Evolutionary conservation across 2,113 vertebrate species (phyloP), one percentile per base, ranked within the genome.

Genomic region (Archocentrus centrarchus): DNA sequence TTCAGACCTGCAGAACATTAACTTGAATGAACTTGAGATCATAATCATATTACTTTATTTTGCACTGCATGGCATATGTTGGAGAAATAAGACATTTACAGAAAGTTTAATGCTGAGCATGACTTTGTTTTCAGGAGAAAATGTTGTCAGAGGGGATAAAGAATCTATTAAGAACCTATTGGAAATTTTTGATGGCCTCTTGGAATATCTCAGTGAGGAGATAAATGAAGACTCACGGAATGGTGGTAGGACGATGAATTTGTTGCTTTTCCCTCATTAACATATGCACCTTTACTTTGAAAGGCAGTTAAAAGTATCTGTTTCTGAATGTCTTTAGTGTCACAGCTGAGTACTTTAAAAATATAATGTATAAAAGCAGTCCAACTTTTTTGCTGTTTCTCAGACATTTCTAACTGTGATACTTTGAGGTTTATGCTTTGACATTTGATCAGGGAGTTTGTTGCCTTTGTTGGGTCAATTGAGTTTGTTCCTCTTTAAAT

Each of bases 111-210:
- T 11, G 10, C 11, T 64, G n/a, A 59, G 3, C 2, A 17, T 82
- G 59, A 13, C 7, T 88, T 15, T 89, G 15, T 81, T 86, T 92
- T 66, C 85, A 99, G 98, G 98, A 86, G 98, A 99, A 94, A 99
- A 98, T 93, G 95, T 99, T 77, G 96, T 99, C 86, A 96, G 93
- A 91, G 97, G 97, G 70, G 96, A 99, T 85, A 94, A 82, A 77
- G 97, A 99, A 77, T 97, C 97, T 9, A 96, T 98, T 89, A 96
- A 91, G 92, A 99, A 99, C 91, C 97, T 99, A 37, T 90, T 99
- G 1, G 98, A 99, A 96, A 98, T 99, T 91, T 98, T 99, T 86
- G 98, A 99, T 92, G 98, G 98, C 2, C 95, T 99, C 86, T 87
- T 99, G 86, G 98, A 99, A 63, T 99, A 99, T 87, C 97, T 99